A percentile compares a stretch with the other conserved stretches of the same genome.
Evolutionary conservation across 92 coral and sea anemone genomes (phyloP).

Genomic region (Porites evermanni): DNA sequence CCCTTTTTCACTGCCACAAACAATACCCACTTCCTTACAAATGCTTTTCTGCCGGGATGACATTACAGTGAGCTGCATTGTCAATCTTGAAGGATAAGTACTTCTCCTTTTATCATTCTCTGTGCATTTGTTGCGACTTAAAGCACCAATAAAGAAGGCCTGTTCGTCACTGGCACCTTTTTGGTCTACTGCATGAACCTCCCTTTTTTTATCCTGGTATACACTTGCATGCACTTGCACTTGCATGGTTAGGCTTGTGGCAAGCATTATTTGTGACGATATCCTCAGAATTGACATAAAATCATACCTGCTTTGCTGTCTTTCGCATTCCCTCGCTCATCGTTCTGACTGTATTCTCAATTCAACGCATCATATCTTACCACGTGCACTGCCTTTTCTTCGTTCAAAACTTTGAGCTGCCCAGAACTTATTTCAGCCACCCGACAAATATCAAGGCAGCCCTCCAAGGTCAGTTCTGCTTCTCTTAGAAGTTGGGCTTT

Average conservation of each 20-base stretch:
- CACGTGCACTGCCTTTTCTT: background rate
- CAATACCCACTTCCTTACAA: conserved; percentile 27
- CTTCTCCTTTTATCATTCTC: background rate
- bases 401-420: background rate
- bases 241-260: background rate
- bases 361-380: background rate
- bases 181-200: background rate
- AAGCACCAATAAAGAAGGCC: background rate
- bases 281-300: background rate
- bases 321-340: background rate
- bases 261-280: background rate
- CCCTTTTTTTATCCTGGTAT: background rate
- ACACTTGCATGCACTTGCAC: background rate
- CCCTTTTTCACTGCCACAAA: conserved; percentile 12
- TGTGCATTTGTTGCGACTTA: background rate
- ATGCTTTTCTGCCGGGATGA: no score
- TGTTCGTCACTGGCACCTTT: background rate
- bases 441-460: conserved; percentile 17
- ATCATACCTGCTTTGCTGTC: background rate
- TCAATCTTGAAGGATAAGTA: no score
- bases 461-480: conserved; percentile 46
- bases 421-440: no score
- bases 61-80: conserved; percentile 33
- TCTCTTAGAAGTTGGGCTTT: conserved; percentile 56
- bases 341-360: background rate